Conservation (phyloP, 2,888 invertebrate genomes). For the Folsomia manolachei region DNA sequence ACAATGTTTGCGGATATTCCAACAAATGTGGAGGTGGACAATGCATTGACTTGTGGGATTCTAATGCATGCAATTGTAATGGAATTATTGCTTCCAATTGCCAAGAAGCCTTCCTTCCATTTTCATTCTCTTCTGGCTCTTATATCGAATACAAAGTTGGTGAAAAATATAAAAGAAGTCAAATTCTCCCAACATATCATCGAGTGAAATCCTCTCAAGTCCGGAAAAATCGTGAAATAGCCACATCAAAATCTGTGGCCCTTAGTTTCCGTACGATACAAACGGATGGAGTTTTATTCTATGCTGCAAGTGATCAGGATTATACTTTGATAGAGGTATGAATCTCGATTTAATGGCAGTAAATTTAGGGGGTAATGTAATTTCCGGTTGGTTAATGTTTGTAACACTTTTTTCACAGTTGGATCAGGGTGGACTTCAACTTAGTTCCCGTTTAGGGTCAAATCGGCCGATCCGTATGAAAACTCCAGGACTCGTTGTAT, state of each 20-base stretch:
- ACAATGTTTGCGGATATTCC: constrained; percentile 49
- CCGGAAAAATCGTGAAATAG: constrained; percentile 43
- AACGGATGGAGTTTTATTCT: constrained; percentile 76
- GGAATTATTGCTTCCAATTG: constrained; percentile 76
- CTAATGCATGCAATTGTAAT: constrained; percentile 65
- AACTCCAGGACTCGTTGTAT: constrained; percentile 59
- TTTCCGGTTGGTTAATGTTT: constrained; percentile 19
- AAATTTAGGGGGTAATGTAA: constrained; percentile 1
- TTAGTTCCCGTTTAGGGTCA: constrained; percentile 73
- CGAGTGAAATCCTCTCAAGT: background rate
- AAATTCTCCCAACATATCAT: constrained; percentile 72
- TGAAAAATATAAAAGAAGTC: constrained; percentile 82
- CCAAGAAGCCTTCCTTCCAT: constrained; percentile 70
- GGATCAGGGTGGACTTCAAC: constrained; percentile 70
- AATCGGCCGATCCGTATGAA: constrained; percentile 76
- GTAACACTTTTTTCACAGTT: constrained; percentile 55
- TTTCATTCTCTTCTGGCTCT: constrained; percentile 74
- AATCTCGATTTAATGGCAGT: background rate
- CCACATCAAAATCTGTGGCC: constrained; percentile 71
- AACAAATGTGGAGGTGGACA: constrained; percentile 60
- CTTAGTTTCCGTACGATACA: constrained; percentile 77
- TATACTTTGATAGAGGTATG: constrained; percentile 73
- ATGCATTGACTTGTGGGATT: constrained; percentile 83
- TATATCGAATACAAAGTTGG: constrained; percentile 71
- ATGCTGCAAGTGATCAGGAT: constrained; percentile 81